Evolutionary conservation across 2,113 vertebrate species (phyloP).

Genomic region (Alexandromys fortis): DNA sequence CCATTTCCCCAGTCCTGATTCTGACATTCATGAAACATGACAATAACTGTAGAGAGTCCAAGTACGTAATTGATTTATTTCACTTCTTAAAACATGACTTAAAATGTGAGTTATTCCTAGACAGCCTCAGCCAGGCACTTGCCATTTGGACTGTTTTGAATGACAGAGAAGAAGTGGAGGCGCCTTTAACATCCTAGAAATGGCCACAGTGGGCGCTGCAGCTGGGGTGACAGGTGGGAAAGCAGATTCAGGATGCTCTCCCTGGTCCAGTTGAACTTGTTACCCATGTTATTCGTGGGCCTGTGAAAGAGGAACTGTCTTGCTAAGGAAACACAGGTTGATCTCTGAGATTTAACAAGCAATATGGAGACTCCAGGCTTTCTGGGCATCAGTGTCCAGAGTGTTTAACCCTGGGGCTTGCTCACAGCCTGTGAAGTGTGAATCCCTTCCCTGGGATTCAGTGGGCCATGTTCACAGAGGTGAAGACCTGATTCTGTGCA

Average conservation of each 20-base stretch:
- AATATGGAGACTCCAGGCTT: not conserved
- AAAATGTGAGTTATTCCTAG: not conserved
- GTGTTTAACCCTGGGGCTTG: not conserved
- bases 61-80: not conserved
- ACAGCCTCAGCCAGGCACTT: not conserved
- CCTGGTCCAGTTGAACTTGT: not conserved
- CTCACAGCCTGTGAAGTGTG: not conserved
- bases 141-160: not conserved
- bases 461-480: too few relatives aligned
- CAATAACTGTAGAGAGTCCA: not conserved
- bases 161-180: not conserved
- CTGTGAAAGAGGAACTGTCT: not conserved
- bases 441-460: not conserved
- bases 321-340: not conserved
- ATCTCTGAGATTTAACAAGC: not conserved
- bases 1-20: not conserved
- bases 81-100: not conserved
- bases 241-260: not conserved
- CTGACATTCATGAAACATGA: not conserved
- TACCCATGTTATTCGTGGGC: not conserved
- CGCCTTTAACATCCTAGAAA: not conserved
- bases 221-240: not conserved
- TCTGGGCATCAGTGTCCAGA: fast-evolving
- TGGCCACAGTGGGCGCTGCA: not conserved
- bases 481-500: not conserved